Evolutionary conservation across 2,113 vertebrate species (phyloP).

Genomic region (Sinocyclocheilus maitianheensis): DNA sequence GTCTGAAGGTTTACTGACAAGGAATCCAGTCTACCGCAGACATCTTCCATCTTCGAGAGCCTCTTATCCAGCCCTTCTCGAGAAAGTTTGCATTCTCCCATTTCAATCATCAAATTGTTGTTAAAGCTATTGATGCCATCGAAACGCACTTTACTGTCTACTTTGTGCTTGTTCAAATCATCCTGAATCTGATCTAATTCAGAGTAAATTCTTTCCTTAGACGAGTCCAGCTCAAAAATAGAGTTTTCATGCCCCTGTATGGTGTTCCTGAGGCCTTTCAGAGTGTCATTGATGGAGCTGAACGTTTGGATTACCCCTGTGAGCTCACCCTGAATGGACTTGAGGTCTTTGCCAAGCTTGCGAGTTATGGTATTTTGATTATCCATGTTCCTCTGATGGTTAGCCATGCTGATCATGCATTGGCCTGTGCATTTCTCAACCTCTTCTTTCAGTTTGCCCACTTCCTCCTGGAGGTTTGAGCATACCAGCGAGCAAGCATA

Average conservation of each 20-base stretch:
- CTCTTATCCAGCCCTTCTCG: constrained; percentile 77
- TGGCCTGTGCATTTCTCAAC: constrained; percentile 75
- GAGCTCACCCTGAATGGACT: constrained; percentile 82
- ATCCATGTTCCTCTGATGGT: constrained; percentile 75
- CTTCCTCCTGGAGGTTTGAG: constrained; percentile 79
- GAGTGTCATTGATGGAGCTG: constrained; percentile 80
- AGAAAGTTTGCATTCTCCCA: constrained; percentile 70
- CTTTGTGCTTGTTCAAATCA: constrained; percentile 71
- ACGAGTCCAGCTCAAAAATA: constrained; percentile 73
- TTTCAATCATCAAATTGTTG: constrained; percentile 70
- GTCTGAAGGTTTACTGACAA: constrained; percentile 79
- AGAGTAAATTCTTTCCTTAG: constrained; percentile 78
- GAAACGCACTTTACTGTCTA: constrained; percentile 76
- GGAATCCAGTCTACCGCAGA: constrained; percentile 80
- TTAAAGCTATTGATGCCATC: constrained; percentile 67
- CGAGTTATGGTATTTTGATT: constrained; percentile 79
- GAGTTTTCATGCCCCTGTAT: constrained; percentile 79
- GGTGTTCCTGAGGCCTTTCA: constrained; percentile 80
- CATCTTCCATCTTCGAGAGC: constrained; percentile 82
- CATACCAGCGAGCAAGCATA: constrained; percentile 78
- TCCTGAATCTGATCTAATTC: constrained; percentile 83
- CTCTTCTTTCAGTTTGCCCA: constrained; percentile 79
- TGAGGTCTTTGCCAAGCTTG: constrained; percentile 75
- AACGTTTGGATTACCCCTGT: constrained; percentile 76
- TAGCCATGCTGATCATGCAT: constrained; percentile 59